A percentile compares a stretch with the other conserved stretches of the same genome.
These are phyloP conservation scores for Xenotilapia caudafasciata DNA, from an alignment of 2,113 vertebrate genomes.

Conservation along the genomic window DNA sequence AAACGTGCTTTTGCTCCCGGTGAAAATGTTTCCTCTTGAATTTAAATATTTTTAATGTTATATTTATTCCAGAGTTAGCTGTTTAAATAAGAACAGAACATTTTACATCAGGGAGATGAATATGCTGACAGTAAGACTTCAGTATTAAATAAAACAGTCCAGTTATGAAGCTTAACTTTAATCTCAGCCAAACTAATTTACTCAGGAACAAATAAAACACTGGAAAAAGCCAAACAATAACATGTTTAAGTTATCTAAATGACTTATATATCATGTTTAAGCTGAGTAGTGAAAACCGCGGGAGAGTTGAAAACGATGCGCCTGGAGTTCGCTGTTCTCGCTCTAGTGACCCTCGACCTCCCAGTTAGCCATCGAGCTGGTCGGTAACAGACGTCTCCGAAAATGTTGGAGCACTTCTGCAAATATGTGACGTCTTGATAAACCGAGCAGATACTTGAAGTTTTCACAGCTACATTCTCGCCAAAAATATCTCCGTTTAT, in stretches of 20 bases:
- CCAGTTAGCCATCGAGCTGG: neutral
- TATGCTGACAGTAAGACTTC: neutral
- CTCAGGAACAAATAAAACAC: neutral
- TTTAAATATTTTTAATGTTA: neutral
- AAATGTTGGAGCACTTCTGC: neutral
- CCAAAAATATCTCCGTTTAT: neutral
- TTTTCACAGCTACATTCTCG: neutral
- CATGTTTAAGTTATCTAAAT: neutral
- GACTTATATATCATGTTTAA: neutral
- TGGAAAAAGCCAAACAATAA: neutral
- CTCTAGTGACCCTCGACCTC: neutral
- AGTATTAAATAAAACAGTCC: neutral
- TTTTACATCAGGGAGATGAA: neutral
- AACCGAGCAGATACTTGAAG: neutral
- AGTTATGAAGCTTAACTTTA: neutral
- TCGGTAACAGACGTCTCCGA: neutral
- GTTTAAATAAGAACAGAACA: neutral
- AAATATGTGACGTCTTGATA: accelerated
- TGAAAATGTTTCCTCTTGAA: neutral
- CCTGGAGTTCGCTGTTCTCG: neutral
- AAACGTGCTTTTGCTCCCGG: neutral
- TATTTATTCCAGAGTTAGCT: neutral
- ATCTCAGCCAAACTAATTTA: neutral
- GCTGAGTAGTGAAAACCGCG: neutral
- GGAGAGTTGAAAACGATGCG: neutral